Evolutionary conservation across 2,113 vertebrate genomes (phyloP).

Genomic region (Pycnonotus jocosus): DNA sequence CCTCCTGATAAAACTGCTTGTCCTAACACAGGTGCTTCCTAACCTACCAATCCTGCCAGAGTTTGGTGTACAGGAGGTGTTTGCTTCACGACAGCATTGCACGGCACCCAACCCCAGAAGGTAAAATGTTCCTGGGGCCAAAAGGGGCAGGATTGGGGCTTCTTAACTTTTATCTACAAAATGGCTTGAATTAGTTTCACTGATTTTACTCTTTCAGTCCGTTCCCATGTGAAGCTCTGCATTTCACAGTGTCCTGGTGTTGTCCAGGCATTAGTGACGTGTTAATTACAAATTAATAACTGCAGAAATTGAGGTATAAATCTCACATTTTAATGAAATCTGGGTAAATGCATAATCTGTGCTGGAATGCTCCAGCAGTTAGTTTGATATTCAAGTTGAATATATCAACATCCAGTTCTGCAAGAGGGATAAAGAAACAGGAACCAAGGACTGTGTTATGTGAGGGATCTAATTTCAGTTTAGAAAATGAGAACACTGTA

Average conservation of each 20-base stretch:
- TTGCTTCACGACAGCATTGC: slow-evolving; percentile 92
- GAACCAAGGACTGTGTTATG: background rate
- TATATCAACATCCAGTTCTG: background rate
- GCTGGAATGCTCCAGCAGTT: background rate
- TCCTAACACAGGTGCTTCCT: slow-evolving; percentile 86
- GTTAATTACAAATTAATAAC: background rate
- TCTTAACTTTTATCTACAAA: background rate
- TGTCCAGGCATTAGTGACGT: background rate
- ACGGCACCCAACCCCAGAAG: slow-evolving; percentile 85
- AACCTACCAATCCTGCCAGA: slow-evolving; percentile 95
- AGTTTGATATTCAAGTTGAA: background rate
- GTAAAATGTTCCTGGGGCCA: slow-evolving; percentile 68
- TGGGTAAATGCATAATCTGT: background rate
- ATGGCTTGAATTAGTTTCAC: background rate
- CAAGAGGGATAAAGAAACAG: background rate
- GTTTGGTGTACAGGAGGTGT: slow-evolving; percentile 89
- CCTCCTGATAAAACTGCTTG: background rate
- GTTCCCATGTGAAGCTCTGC: background rate
- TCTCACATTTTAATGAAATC: background rate
- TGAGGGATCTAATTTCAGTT: background rate
- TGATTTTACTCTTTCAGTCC: background rate
- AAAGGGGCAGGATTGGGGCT: background rate
- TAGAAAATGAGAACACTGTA: background rate
- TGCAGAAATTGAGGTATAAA: background rate
- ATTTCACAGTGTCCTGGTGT: background rate